Base-by-base conservation (phyloP, 2,113 vertebrate genomes). In the Tamias sibiricus region DNA sequence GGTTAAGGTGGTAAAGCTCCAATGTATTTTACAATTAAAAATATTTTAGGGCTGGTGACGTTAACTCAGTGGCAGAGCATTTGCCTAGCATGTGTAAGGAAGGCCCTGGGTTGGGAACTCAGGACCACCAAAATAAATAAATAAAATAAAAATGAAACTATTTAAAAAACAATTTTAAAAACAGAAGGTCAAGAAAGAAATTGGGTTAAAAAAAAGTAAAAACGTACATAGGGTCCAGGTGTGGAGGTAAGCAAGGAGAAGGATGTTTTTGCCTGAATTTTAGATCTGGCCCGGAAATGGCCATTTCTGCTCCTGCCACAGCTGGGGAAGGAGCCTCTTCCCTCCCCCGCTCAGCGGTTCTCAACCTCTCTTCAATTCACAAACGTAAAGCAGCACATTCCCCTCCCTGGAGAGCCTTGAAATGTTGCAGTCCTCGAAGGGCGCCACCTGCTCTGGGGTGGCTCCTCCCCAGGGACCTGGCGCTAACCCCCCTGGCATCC, bases 331-430 rank as follows among this genome's bases (percentile, higher is more conserved):
- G 59, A 62, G 62, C 12, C 42, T 16, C 42, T 52, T 64, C 37
- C 40, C 52, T 9, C 12, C 47, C 28, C 28, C 32, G 52, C 85
- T 22, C 44, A 1, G 64, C 35, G 71, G 40, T 49, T 75, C 75
- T 28, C 4, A 26, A 16, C 52, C 49, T 28, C 40, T 87, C 72
- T 54, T 42, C 12, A 49, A 28, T 22, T 71, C 30, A 54, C 19
- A 30, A 47, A 35, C 16, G 13, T 30, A 71, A 40, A 84, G 54
- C 40, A 79, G 13, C 47, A 72, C 62, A 32, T 2, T 69, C 74
- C n/a, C 16, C 0, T 69, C 74, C n/a, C 16, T 0, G 12, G 8
- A n/a, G 37, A 2, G 20, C 68, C 49, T 1, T 26, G 30, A 71
- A 47, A 40, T 30, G 47, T 40, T 40, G 26, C 28, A 30, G 6